These are phyloP conservation scores for Paratilapia polleni DNA, from an alignment of 2,113 vertebrate species.

Conservation along the genomic window DNA sequence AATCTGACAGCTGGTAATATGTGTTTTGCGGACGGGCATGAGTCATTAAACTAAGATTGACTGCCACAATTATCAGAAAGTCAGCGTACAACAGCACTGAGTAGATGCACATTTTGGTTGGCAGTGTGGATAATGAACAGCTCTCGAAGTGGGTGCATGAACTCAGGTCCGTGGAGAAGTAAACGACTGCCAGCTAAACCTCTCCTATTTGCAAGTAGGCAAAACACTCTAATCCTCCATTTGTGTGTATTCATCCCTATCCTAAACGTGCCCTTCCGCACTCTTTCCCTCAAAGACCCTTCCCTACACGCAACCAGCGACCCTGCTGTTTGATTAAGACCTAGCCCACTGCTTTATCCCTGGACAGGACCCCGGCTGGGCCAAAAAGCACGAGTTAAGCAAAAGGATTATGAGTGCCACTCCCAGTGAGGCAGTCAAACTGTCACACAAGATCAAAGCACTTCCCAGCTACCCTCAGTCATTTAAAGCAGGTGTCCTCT, in stretches of 20 bases:
- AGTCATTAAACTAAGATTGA: constrained; percentile 46
- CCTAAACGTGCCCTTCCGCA: constrained; percentile 72
- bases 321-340: constrained; percentile 88
- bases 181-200: constrained; percentile 52
- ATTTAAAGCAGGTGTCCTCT: constrained; percentile 85
- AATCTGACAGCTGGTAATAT: constrained; percentile 23
- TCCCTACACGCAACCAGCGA: constrained; percentile 71
- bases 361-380: constrained; percentile 86
- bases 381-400: constrained; percentile 91
- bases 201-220: constrained; percentile 71
- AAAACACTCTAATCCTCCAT: constrained; percentile 78
- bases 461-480: constrained; percentile 79
- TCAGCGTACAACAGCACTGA: neutral
- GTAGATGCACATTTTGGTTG: neutral
- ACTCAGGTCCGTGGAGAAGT: constrained; percentile 12
- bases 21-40: constrained; percentile 16
- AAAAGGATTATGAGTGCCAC: constrained; percentile 90
- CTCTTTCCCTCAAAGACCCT: constrained; percentile 73
- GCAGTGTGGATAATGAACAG: neutral
- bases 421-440: constrained; percentile 88
- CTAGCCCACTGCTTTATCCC: constrained; percentile 87
- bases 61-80: constrained; percentile 41
- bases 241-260: constrained; percentile 76
- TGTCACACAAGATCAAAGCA: constrained; percentile 89
- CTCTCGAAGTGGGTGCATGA: constrained; percentile 7